phyloP scores from a whole-genome alignment of 2,113 vertebrate species.

The Dipodomys ordii region DNA sequence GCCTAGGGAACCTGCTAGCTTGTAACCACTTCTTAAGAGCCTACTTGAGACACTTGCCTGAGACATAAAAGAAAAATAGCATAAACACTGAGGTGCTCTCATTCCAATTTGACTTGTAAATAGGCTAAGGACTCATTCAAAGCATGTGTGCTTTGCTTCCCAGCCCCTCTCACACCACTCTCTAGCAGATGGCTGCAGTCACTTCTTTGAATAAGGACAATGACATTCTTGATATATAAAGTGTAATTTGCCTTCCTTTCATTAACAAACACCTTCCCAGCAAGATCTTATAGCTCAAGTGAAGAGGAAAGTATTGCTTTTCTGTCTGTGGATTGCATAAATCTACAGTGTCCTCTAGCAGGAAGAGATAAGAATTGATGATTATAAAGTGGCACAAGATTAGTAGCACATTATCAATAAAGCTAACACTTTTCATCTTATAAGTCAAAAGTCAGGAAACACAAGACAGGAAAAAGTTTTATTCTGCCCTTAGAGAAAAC shows the following conservation, averaged over 20 bases:
- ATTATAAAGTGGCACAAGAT: slow-evolving; percentile 56
- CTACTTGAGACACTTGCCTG: background rate
- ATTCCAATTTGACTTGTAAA: background rate
- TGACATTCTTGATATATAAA: slow-evolving; percentile 59
- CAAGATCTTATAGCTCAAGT: slow-evolving; percentile 57
- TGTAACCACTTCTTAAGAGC: background rate
- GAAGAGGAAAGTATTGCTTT: slow-evolving; percentile 50
- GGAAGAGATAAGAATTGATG: slow-evolving; percentile 48
- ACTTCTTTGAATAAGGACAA: slow-evolving; percentile 53
- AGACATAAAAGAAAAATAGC: slow-evolving; percentile 36
- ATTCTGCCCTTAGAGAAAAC: slow-evolving; percentile 35
- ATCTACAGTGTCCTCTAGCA: slow-evolving; percentile 42
- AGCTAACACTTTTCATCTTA: slow-evolving; percentile 64
- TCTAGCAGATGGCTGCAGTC: background rate
- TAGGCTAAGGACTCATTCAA: background rate
- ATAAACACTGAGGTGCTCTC: background rate
- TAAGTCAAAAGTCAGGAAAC: slow-evolving; percentile 49
- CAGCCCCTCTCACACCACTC: background rate
- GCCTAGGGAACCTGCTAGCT: background rate
- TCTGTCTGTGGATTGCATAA: slow-evolving; percentile 12
- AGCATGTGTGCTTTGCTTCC: background rate
- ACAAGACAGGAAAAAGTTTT: slow-evolving; percentile 47
- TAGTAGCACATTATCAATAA: slow-evolving; percentile 64
- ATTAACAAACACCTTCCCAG: slow-evolving; percentile 66
- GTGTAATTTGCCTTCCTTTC: slow-evolving; percentile 59